phyloP scores from a whole-genome alignment of 1,140 invertebrate species.

The Muscidifurax raptorellus region DNA sequence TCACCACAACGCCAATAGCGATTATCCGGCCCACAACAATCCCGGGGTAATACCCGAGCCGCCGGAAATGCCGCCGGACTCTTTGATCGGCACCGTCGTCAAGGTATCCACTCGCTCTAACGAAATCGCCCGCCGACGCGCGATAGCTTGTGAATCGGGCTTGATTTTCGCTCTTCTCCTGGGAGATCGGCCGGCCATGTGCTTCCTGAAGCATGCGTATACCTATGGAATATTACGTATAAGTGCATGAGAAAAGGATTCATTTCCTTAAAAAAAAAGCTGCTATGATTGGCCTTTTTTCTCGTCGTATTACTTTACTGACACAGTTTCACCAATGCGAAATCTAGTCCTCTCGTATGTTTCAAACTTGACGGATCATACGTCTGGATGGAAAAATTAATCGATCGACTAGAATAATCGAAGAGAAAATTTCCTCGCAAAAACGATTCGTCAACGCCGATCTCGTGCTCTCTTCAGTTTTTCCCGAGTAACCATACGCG shows the following conservation, averaged over 20 bases:
- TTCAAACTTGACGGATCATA: too few species aligned
- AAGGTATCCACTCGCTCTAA: constrained; percentile 78
- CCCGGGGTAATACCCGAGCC: constrained; percentile 77
- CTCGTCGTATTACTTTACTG: too few species aligned
- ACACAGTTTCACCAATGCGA: too few species aligned
- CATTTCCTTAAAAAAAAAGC: too few species aligned
- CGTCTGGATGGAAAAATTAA: too few species aligned
- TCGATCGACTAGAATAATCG: too few species aligned
- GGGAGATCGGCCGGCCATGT: too few species aligned
- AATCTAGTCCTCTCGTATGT: too few species aligned
- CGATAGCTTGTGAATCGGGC: not conserved
- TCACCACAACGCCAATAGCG: constrained; percentile 65
- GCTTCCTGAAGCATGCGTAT: too few species aligned
- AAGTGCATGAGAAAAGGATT: too few species aligned
- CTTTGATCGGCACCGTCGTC: constrained; percentile 88
- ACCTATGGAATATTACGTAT: too few species aligned
- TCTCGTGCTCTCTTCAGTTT: not conserved
- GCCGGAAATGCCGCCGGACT: constrained; percentile 77
- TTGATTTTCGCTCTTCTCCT: not conserved
- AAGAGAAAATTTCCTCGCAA: not conserved
- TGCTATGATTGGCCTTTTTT: too few species aligned
- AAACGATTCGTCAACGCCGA: not conserved
- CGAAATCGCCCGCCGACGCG: constrained; percentile 35
- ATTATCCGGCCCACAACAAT: constrained; percentile 75
- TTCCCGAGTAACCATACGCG: not conserved